phyloP scores from a whole-genome alignment of 2,113 vertebrate genomes.

The Rhea americana region DNA sequence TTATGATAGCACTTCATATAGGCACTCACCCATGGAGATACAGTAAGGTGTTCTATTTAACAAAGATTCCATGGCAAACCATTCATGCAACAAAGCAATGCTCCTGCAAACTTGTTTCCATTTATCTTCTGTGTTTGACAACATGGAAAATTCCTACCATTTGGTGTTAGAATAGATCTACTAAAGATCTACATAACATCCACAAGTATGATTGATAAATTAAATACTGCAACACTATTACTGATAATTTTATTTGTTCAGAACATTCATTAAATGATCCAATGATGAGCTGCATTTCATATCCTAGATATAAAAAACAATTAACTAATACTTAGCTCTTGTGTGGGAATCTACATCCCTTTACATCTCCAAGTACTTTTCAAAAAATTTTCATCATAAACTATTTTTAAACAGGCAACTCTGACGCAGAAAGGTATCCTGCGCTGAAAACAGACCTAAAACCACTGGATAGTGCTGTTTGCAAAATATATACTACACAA shows the following conservation, averaged over 20 bases:
- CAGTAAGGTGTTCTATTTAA: background rate
- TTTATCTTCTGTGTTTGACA: background rate
- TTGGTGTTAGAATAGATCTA: background rate
- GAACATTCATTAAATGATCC: background rate
- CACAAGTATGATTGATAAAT: background rate
- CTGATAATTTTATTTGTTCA: background rate
- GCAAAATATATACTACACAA: background rate
- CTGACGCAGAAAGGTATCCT: background rate
- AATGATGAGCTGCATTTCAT: too few species aligned
- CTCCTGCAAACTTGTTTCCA: background rate
- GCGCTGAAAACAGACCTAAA: background rate
- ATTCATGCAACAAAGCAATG: too few species aligned
- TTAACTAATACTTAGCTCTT: background rate
- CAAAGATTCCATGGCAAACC: too few species aligned
- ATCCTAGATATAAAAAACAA: background rate
- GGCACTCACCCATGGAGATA: background rate
- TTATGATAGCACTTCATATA: background rate
- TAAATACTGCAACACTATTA: background rate
- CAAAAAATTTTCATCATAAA: background rate
- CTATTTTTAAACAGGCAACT: background rate
- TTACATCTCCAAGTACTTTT: background rate
- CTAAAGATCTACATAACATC: background rate
- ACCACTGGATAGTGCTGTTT: background rate
- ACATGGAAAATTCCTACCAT: background rate
- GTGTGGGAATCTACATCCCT: background rate